Evolutionary conservation across 2,888 invertebrate species (phyloP), one percentile per base, ranked within the genome.

Genomic region (Drosophila lutescens): DNA sequence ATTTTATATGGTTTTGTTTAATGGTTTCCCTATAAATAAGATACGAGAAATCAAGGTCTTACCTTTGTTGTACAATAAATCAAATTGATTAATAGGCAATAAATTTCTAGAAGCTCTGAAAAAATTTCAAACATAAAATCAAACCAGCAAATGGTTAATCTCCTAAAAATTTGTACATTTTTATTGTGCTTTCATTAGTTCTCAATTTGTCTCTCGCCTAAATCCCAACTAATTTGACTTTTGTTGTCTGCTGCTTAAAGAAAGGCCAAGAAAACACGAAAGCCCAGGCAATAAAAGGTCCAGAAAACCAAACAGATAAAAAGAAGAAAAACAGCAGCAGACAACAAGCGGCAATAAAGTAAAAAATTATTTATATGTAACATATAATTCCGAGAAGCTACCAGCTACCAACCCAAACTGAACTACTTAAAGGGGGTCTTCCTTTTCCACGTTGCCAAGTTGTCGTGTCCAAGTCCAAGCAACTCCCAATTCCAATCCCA

Each of bases 321-420:
- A 50, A 17, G 26, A 34, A 26, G 13, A 43, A 10, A 17, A 38
- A 36, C 38, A 58, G 13, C 30, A 53, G 38, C 13, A 26, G 34
- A 49, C 59, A 55, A 49, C 49, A 58, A 47, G 47, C 59, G 59
- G 38, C 49, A 63, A 47, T 63, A 34, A 62, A 62, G 26, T 40
- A 46, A 26, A 66, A 62, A 54, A 54, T 54, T 54, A 62, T 66
- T 62, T 66, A 62, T 66, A 66, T 62, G 54, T 40, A 34, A 63
- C 54, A 62, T 54, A 34, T 54, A 66, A 63, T 66, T 66, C 66
- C 10, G 26, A 47, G 66, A 66, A 65, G 66, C 38, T 40, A 23
- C 46, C 50, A 17, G 65, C 38, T 40, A 23, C 46, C 50, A 20
- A 41, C 40, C 38, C 46, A 58, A 74, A 70, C 55, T 65, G 61